Evolutionary conservation across 2,888 invertebrate genomes (phyloP), one percentile per base, ranked within the genome.

Genomic region (Drosophila falleni): DNA sequence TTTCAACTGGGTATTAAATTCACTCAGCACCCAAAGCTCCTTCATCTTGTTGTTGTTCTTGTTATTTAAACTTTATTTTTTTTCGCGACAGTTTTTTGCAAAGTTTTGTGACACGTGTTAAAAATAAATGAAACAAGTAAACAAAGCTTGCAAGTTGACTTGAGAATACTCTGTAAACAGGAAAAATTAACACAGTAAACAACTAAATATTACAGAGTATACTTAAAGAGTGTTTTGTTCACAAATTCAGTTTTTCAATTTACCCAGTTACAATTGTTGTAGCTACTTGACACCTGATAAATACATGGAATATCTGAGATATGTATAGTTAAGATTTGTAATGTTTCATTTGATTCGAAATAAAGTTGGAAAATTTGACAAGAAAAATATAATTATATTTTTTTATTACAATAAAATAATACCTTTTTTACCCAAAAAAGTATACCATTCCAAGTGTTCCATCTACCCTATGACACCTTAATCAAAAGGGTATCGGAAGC

Each of bases 71-170:
- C 50, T 68, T 63, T 42, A 29, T 50, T 66, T 54, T 55, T 54
- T 50, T 8, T 5, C 29, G 47, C 59, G 62, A 78, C 80, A 68
- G 54, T 71, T 80, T 78, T 78, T 61, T 41, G 33, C 44, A 61
- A 64, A 71, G 61, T 69, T 79, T 63, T 70, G 59, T 87, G 84
- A 87, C 84, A 89, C 85, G 84, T 83, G 84, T 81, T 89, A 86
- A 81, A 88, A 72, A 71, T 71, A 65, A 75, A 78, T 74, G 72
- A 80, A 69, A 55, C 35, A 67, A 68, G 51, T 55, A 61, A 76
- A 55, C 29, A 8, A 8, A 44, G 33, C 35, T 2, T 1, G 8
- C 8, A 19, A 33, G 31, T 44, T 26, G 42, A 50, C 37, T 29
- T 8, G 0, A 1, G 33, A 41, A 51, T 75, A 63, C 51, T 39